These are phyloP conservation scores for Gallinago paraguaiae DNA, from an alignment of 2,113 vertebrate species.

Conservation along the genomic window DNA sequence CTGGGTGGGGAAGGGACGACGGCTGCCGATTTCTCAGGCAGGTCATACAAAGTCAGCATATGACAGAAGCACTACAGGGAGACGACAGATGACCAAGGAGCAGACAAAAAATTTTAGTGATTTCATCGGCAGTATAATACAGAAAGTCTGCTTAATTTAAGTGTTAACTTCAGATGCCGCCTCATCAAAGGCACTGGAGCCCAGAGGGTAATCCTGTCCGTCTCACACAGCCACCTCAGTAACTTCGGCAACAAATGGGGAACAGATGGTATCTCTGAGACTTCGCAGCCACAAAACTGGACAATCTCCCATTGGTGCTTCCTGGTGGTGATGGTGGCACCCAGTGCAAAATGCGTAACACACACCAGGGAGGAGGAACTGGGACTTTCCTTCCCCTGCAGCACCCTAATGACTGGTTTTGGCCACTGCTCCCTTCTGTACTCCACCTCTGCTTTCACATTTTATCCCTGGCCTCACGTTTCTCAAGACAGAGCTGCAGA, in stretches of 20 bases:
- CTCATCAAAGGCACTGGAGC: background rate
- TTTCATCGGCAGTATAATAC: background rate
- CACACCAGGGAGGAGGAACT: background rate
- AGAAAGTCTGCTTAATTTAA: constrained; percentile 9
- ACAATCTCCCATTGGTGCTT: background rate
- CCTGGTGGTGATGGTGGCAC: background rate
- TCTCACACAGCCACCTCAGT: constrained; percentile 1
- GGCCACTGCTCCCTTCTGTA: background rate
- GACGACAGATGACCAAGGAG: background rate
- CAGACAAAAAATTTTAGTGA: background rate
- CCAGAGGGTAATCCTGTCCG: background rate
- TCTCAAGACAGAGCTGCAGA: background rate
- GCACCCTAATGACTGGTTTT: background rate
- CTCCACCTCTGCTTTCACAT: background rate
- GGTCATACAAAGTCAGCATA: background rate
- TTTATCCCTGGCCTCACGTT: background rate
- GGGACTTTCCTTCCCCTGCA: background rate
- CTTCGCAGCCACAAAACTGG: background rate
- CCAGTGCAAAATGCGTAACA: fast-evolving
- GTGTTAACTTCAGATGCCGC: constrained; percentile 14
- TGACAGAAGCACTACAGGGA: background rate
- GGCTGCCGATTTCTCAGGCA: background rate
- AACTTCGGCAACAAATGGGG: constrained; percentile 3
- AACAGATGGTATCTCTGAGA: background rate
- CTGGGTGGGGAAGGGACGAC: background rate